Base-by-base conservation (phyloP, 1,140 invertebrate species). In the Papilio polyxenes region DNA sequence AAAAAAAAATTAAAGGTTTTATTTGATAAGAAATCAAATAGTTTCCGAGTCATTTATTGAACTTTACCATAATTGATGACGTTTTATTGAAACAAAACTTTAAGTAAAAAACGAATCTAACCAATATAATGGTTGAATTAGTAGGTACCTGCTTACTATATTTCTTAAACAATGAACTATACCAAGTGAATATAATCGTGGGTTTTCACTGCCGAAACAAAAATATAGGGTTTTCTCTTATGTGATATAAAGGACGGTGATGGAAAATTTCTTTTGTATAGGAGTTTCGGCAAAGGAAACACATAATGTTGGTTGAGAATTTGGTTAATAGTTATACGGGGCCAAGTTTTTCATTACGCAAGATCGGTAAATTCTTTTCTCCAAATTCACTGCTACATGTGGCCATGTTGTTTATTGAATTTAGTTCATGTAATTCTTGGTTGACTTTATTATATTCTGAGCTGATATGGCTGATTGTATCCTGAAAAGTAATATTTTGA, bases 361-460 rank as follows among this genome's bases (percentile, higher is more conserved):
- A 7, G 11, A 11, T 15, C 31, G 23, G 65, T 72, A 72, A 72
- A 13, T 37, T 7, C 13, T 37, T 72, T 3, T 72, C 65, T 72
- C 31, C 65, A 7, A 72, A 72, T 5, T 72, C 65, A 72, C 13
- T 72, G 31, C 4, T 37, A 11, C 40, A 72, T 72, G 59, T 23
- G 0, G 10, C 6, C n/a, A 72, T 1, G 65, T 72, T 72, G 65
- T 15, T 72, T 37, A 72, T 20, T 5, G 56, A 37, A 79, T 79
- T 79, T 8, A 79, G 9, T 40, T 79, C 77, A 62, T 59, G 23
- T 20, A 79, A 62, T 48, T 79, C 77, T 48, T 62, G 62, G 20
- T 62, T 79, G 15, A 79, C 77, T 79, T 79, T 79, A 79, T 44
- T 23, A 79, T 79, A 79, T 44, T 79, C 53, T 17, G 56, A 40